These are phyloP conservation scores for Stomatorhinus walkeri DNA, from an alignment of 2,797 vertebrate species.

Conservation along the genomic window DNA sequence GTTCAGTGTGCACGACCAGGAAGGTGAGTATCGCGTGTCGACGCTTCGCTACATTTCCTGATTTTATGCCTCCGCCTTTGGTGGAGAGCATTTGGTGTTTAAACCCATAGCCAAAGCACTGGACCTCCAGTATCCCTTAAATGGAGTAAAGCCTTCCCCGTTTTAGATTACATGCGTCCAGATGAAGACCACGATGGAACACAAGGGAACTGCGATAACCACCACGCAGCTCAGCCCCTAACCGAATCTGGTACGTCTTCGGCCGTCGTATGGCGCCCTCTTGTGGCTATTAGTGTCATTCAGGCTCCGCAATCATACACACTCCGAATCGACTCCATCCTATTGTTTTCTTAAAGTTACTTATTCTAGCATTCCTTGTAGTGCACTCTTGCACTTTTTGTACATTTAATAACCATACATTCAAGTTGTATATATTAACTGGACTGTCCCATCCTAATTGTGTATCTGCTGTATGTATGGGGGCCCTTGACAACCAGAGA, in stretches of 20 bases:
- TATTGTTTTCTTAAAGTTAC: neutral
- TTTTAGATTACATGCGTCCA: conserved; percentile 13
- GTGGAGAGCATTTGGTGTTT: neutral
- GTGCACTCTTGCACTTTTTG: neutral
- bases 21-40: neutral
- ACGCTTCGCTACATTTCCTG: neutral
- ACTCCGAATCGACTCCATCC: neutral
- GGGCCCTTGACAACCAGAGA: neutral
- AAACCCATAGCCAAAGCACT: neutral
- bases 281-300: neutral
- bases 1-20: neutral
- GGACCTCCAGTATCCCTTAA: neutral
- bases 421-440: neutral
- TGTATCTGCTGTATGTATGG: neutral
- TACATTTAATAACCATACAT: neutral
- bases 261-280: too few relatives aligned
- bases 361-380: neutral
- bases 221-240: neutral
- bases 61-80: neutral
- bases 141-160: neutral
- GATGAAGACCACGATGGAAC: neutral
- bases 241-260: neutral
- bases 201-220: neutral
- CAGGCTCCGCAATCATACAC: too few relatives aligned
- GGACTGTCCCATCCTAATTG: neutral